phyloP scores from a whole-genome alignment of 2,113 vertebrate genomes.

The Ictalurus furcatus region DNA sequence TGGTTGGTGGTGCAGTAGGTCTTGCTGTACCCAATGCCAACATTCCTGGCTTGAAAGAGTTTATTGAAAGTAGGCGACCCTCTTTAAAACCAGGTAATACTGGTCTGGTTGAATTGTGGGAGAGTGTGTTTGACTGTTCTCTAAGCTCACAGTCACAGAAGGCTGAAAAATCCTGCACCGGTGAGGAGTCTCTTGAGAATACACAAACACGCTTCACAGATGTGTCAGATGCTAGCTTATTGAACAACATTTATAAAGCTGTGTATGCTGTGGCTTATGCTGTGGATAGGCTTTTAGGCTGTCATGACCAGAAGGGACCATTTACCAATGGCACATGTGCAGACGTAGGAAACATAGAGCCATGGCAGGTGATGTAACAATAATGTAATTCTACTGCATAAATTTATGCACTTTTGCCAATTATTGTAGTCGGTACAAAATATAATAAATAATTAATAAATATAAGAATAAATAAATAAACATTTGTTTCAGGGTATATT shows the following conservation, averaged over 20 bases:
- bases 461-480: not conserved
- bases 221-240: constrained; percentile 71
- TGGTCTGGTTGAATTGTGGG: constrained; percentile 74
- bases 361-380: constrained; percentile 71
- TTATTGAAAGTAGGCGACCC: constrained; percentile 63
- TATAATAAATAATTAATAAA: not conserved
- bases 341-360: constrained; percentile 60
- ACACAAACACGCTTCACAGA: constrained; percentile 69
- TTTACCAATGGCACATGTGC: constrained; percentile 70
- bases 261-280: constrained; percentile 73
- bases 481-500: not conserved
- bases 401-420: not conserved
- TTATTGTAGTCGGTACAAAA: not conserved
- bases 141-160: constrained; percentile 50
- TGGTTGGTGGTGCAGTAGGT: constrained; percentile 72
- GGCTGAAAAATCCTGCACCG: constrained; percentile 60
- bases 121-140: constrained; percentile 68
- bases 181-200: constrained; percentile 67
- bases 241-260: constrained; percentile 78
- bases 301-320: constrained; percentile 65
- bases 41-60: constrained; percentile 73
- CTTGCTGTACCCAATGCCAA: constrained; percentile 71
- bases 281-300: constrained; percentile 65
- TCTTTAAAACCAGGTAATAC: constrained; percentile 63
- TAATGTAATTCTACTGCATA: not conserved